Conservation (phyloP, 2,797 vertebrate genomes). For the Sebastes cheni region DNA sequence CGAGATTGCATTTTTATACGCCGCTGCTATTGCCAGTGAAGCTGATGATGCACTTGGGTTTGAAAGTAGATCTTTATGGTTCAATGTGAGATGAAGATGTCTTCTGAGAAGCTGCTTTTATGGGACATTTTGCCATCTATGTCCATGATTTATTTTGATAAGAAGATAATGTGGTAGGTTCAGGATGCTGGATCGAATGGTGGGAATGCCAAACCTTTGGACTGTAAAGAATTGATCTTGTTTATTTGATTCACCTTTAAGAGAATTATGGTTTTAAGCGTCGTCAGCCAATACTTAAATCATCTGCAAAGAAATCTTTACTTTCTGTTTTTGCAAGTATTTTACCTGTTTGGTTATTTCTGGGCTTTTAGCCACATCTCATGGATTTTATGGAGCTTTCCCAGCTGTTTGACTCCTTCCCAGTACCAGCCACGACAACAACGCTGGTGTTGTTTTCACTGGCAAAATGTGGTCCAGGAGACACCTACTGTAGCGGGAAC, state of each 20-base stretch:
- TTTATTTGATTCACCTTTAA: not conserved
- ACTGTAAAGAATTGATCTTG: not conserved
- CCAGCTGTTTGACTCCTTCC: not conserved
- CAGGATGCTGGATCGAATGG: not conserved
- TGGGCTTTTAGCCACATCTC: not conserved
- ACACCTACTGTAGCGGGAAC: too few species aligned
- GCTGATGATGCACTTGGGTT: slow-evolving; percentile 6
- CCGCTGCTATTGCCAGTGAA: not conserved
- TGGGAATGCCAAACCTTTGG: too few species aligned
- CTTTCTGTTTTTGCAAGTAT: not conserved
- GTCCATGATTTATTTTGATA: not conserved
- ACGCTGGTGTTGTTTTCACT: too few species aligned
- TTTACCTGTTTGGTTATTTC: not conserved
- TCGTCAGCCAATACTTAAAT: not conserved
- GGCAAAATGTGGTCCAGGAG: too few species aligned
- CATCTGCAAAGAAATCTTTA: not conserved
- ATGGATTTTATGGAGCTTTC: not conserved
- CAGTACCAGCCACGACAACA: too few species aligned
- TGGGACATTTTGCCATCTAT: not conserved
- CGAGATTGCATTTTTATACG: slow-evolving; percentile 21
- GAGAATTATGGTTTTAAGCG: not conserved
- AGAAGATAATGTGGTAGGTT: not conserved
- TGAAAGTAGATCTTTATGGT: slow-evolving; percentile 13
- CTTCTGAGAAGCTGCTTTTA: not conserved
- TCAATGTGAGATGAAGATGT: not conserved